phyloP scores from a whole-genome alignment of 2,888 invertebrate genomes.

The Adelphocoris suturalis region DNA sequence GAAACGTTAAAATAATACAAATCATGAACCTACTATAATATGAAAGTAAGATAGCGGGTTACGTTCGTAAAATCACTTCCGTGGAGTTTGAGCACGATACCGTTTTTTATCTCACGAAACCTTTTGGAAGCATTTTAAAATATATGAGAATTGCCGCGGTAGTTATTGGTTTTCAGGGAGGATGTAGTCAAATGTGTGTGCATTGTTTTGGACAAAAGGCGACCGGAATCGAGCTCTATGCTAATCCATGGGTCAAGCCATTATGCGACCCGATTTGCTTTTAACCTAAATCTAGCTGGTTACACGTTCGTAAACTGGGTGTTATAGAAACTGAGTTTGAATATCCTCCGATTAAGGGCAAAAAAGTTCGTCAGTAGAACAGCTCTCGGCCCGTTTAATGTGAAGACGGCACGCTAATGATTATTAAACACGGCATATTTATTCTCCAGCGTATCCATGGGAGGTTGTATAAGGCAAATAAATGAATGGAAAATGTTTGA shows the following conservation, averaged over 20 bases:
- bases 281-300: background rate
- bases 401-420: constrained; percentile 62
- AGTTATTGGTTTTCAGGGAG: background rate
- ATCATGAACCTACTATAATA: too few species aligned
- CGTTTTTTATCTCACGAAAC: constrained; percentile 53
- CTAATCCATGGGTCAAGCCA: background rate
- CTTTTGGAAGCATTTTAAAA: background rate
- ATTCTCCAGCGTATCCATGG: constrained; percentile 15
- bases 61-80: constrained; percentile 48
- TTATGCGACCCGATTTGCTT: constrained; percentile 2
- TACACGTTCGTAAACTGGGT: constrained; percentile 29
- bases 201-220: constrained; percentile 5
- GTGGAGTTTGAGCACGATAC: constrained; percentile 41
- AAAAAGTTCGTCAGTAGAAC: background rate
- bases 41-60: background rate
- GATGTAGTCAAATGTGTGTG: background rate
- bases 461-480: background rate
- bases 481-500: background rate
- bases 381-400: constrained; percentile 35
- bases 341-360: constrained; percentile 9
- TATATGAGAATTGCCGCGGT: background rate
- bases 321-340: constrained; percentile 21
- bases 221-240: background rate
- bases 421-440: constrained; percentile 62
- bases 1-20: too few species aligned